Percentiles rank a stretch among this genome's conserved stretches.
Conservation (phyloP, 2,797 vertebrate species). For the Mus caroli region DNA sequence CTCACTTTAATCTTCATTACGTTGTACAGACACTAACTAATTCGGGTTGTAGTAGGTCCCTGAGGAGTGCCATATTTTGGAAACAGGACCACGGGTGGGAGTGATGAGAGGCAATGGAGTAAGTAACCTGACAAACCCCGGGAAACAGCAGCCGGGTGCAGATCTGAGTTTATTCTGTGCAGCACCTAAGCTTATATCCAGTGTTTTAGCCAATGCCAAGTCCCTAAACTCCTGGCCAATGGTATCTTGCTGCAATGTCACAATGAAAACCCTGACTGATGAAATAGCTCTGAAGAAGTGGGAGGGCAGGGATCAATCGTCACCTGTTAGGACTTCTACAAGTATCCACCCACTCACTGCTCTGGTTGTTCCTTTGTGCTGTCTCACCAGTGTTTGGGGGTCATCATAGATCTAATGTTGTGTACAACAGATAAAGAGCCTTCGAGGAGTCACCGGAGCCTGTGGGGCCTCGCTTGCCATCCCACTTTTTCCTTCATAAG, state of each 20-base stretch:
- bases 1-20: conserved; percentile 69
- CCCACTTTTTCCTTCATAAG: neutral
- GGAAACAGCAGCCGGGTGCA: neutral
- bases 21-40: conserved; percentile 29
- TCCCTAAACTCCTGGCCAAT: neutral
- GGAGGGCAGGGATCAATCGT: neutral
- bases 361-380: neutral
- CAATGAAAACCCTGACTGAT: neutral
- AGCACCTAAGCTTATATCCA: neutral
- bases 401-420: neutral
- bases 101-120: neutral
- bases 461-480: neutral
- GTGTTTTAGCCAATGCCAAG: neutral
- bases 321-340: neutral
- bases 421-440: neutral
- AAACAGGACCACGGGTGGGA: neutral
- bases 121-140: neutral
- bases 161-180: neutral
- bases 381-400: neutral
- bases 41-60: conserved; percentile 3
- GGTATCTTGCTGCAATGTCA: neutral
- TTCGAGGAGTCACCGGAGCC: neutral
- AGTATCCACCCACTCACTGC: neutral
- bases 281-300: neutral
- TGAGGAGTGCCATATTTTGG: neutral